Conservation (phyloP, 2,888 invertebrate species). For the Endotricha flammealis region DNA sequence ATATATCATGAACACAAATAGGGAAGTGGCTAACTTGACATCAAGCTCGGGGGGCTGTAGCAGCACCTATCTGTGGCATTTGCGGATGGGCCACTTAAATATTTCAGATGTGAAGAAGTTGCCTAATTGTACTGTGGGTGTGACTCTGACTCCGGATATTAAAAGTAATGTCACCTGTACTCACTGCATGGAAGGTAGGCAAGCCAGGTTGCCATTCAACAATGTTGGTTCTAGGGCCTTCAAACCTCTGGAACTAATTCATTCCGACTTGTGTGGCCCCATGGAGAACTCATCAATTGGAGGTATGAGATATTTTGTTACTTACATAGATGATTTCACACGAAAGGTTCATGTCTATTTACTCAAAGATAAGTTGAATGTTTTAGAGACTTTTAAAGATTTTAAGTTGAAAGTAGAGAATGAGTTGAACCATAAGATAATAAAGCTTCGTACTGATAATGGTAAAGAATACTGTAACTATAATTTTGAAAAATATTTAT, state of each 20-base stretch:
- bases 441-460: not conserved
- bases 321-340: constrained; percentile 2
- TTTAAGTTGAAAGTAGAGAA: not conserved
- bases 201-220: not conserved
- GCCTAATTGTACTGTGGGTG: not conserved
- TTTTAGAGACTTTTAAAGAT: not conserved
- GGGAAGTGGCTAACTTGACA: too few relatives aligned
- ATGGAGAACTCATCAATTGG: not conserved
- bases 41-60: too few relatives aligned
- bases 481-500: constrained; percentile 6
- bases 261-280: constrained; percentile 1
- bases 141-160: not conserved
- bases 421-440: not conserved
- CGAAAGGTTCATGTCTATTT: constrained; percentile 1
- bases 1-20: too few relatives aligned
- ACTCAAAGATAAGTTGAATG: not conserved
- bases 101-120: not conserved
- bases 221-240: not conserved
- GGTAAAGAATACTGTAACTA: constrained; percentile 1
- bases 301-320: constrained; percentile 2
- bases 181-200: not conserved
- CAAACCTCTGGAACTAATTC: not conserved
- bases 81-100: not conserved
- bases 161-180: not conserved
- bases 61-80: too few relatives aligned